These are phyloP conservation scores for Cotesia typhae DNA, from an alignment of 1,140 invertebrate species.

Conservation along the genomic window DNA sequence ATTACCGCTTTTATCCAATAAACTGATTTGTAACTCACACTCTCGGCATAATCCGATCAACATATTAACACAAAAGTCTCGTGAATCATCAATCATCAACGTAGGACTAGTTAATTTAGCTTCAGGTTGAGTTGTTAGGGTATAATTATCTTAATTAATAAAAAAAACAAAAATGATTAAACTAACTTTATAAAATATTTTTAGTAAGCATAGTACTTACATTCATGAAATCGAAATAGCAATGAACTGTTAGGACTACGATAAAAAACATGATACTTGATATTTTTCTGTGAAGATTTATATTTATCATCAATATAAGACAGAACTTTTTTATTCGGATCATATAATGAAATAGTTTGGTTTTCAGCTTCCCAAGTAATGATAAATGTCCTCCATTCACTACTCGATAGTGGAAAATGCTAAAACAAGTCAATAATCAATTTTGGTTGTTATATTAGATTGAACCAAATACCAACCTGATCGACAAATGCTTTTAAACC, in stretches of 20 bases:
- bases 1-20: neutral
- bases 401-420: slow-evolving; percentile 16
- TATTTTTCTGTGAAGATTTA: too few species aligned
- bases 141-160: slow-evolving; percentile 43
- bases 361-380: slow-evolving; percentile 34
- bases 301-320: slow-evolving; percentile 24
- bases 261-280: slow-evolving; percentile 32
- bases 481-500: neutral
- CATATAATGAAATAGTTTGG: slow-evolving; percentile 34
- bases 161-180: neutral
- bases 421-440: slow-evolving; percentile 14
- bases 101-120: slow-evolving; percentile 30
- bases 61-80: slow-evolving; percentile 41
- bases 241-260: neutral
- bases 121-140: slow-evolving; percentile 17
- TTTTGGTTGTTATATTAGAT: neutral
- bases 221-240: slow-evolving; percentile 42
- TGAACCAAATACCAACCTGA: neutral
- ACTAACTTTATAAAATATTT: too few species aligned
- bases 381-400: slow-evolving; percentile 43
- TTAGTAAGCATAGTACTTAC: slow-evolving; percentile 30
- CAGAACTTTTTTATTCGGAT: slow-evolving; percentile 27
- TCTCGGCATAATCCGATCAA: slow-evolving; percentile 40
- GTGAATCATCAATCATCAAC: neutral
- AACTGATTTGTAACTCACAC: slow-evolving; percentile 34